Evolutionary conservation across 2,888 invertebrate genomes (phyloP).

Genomic region (Melanotus villosus): DNA sequence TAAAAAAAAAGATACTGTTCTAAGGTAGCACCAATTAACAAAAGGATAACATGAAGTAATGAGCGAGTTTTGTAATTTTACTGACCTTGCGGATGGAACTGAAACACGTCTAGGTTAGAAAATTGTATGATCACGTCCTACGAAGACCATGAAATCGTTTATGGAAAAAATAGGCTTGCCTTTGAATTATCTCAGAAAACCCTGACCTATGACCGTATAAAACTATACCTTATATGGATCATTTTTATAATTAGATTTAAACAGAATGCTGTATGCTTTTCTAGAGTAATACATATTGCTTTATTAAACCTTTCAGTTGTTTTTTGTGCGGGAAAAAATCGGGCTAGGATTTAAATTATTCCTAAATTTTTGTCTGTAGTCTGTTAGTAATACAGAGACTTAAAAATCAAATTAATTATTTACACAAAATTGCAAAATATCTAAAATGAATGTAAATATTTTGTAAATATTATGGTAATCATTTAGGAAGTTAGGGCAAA

Average conservation of each 20-base stretch:
- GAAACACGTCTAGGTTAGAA: background rate
- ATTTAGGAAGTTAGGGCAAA: no score
- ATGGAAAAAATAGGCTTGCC: conserved; percentile 12
- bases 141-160: conserved; percentile 14
- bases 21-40: conserved; percentile 1
- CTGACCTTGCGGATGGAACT: conserved; percentile 12
- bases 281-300: no score
- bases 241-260: conserved; percentile 19
- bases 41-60: conserved; percentile 3
- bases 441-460: no score
- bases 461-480: no score
- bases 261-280: no score
- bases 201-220: conserved; percentile 22
- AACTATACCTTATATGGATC: conserved; percentile 9
- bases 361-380: no score
- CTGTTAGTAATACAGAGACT: no score
- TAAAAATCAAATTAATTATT: no score
- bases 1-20: background rate
- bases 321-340: no score
- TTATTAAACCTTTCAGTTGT: no score
- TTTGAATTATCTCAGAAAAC: conserved; percentile 9
- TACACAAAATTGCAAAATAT: no score
- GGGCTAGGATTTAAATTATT: no score
- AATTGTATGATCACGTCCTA: conserved; percentile 15
- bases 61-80: conserved; percentile 10